These are phyloP conservation scores for Semnopithecus entellus DNA, from an alignment of 2,113 vertebrate genomes.

Conservation along the genomic window DNA sequence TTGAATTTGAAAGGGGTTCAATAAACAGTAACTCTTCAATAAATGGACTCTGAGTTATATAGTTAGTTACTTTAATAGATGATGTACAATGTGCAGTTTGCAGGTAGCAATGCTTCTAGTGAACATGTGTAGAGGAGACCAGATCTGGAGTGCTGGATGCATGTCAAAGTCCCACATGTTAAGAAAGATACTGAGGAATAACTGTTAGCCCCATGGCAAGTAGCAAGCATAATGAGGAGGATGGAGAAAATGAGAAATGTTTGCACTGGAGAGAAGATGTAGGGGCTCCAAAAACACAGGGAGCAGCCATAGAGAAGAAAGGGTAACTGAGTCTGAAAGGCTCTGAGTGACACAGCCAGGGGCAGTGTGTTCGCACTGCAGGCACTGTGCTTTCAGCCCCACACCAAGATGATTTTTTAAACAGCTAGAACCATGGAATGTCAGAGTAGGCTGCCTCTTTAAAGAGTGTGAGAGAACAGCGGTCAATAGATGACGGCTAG, in stretches of 20 bases:
- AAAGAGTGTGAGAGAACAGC: not conserved
- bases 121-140: not conserved
- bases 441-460: not conserved
- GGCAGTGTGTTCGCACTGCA: fast-evolving
- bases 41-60: not conserved
- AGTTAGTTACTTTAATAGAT: not conserved
- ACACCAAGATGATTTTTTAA: not conserved
- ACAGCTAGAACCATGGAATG: not conserved
- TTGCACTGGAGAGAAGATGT: not conserved
- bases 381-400: not conserved
- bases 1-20: not conserved
- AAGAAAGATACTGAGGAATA: not conserved
- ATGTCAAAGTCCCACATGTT: not conserved
- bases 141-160: not conserved
- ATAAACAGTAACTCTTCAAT: not conserved
- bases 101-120: not conserved
- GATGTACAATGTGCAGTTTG: not conserved
- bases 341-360: not conserved
- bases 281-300: not conserved
- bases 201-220: not conserved
- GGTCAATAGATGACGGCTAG: too few species aligned
- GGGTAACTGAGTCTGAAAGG: not conserved
- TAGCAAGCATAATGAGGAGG: not conserved
- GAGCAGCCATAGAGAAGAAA: not conserved
- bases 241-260: not conserved